A percentile compares a stretch with the other conserved stretches of the same genome.
Conservation (phyloP, 1,140 invertebrate species). For the Diorhabda sublineata region DNA sequence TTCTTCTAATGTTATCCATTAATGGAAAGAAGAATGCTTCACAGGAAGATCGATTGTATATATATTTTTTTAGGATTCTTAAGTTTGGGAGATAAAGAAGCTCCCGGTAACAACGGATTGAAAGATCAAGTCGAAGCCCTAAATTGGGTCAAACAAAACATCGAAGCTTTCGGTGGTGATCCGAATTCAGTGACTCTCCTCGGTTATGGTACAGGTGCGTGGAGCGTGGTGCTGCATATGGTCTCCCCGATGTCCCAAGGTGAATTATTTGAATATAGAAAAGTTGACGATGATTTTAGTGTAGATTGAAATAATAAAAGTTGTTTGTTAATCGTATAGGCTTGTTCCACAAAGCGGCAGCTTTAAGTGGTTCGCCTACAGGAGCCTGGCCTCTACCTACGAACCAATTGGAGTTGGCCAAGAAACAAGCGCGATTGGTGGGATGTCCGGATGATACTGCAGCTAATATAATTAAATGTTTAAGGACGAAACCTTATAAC, state of each 20-base stretch:
- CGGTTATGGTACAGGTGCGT: conserved; percentile 67
- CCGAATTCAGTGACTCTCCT: conserved; percentile 62
- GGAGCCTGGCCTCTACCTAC: conserved; percentile 53
- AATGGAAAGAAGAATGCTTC: conserved; percentile 59
- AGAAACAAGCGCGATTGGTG: conserved; percentile 62
- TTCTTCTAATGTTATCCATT: conserved; percentile 57
- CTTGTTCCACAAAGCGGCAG: conserved; percentile 66
- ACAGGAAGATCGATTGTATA: conserved; percentile 64
- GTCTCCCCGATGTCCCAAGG: conserved; percentile 66
- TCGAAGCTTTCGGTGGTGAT: conserved; percentile 71
- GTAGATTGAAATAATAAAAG: background rate
- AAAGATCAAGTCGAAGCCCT: conserved; percentile 72
- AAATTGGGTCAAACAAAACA: conserved; percentile 70
- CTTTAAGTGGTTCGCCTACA: conserved; percentile 65
- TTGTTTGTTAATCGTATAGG: conserved; percentile 29
- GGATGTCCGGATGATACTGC: conserved; percentile 60
- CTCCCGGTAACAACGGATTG: conserved; percentile 69
- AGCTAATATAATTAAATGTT: conserved; percentile 58
- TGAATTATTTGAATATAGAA: conserved; percentile 1
- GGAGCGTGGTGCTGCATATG: conserved; percentile 63
- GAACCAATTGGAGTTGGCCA: conserved; percentile 58
- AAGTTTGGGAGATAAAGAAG: conserved; percentile 58
- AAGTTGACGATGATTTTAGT: background rate
- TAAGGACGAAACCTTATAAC: conserved; percentile 54
- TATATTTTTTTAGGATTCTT: conserved; percentile 54